phyloP scores from a whole-genome alignment of 2,797 vertebrate genomes.

The Atherinosoma microstoma region DNA sequence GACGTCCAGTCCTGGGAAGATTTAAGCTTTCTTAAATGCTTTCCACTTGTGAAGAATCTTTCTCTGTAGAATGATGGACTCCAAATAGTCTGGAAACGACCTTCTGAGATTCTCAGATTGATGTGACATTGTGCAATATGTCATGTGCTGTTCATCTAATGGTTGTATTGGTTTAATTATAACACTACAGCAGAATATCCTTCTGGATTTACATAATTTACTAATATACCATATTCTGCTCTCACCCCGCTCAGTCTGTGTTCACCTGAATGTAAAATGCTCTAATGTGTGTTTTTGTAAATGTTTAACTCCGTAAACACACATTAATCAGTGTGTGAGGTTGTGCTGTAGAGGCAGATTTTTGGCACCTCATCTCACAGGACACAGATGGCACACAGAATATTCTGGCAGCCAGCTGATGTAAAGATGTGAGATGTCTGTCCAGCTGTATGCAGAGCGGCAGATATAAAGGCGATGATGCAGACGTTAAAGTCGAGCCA shows the following conservation, averaged over 20 bases:
- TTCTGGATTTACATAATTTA: background rate
- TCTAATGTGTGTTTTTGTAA: constrained; percentile 1
- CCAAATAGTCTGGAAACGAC: too few relatives aligned
- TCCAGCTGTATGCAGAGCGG: constrained; percentile 8
- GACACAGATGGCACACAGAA: constrained; percentile 43
- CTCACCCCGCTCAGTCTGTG: background rate
- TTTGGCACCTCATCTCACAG: constrained; percentile 37
- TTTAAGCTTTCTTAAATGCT: too few relatives aligned
- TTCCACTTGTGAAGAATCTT: too few relatives aligned
- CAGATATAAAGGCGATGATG: background rate
- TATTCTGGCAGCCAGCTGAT: constrained; percentile 40
- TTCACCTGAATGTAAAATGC: constrained; percentile 9
- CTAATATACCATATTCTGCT: background rate
- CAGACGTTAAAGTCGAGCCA: background rate
- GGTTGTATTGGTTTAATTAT: background rate
- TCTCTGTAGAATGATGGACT: too few relatives aligned
- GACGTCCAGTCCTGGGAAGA: too few relatives aligned
- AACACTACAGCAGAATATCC: background rate
- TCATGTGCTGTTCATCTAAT: too few relatives aligned
- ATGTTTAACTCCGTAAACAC: constrained; percentile 25
- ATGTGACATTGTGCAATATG: too few relatives aligned
- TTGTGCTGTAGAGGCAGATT: constrained; percentile 23
- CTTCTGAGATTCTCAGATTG: too few relatives aligned
- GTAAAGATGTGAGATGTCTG: constrained; percentile 40
- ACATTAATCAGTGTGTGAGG: constrained; percentile 5